Evolutionary conservation across 30 jellyfish, hydroid and myxozoan species (phyloP), one percentile per base, ranked within the genome.

Genomic region (Sanderia malayensis): DNA sequence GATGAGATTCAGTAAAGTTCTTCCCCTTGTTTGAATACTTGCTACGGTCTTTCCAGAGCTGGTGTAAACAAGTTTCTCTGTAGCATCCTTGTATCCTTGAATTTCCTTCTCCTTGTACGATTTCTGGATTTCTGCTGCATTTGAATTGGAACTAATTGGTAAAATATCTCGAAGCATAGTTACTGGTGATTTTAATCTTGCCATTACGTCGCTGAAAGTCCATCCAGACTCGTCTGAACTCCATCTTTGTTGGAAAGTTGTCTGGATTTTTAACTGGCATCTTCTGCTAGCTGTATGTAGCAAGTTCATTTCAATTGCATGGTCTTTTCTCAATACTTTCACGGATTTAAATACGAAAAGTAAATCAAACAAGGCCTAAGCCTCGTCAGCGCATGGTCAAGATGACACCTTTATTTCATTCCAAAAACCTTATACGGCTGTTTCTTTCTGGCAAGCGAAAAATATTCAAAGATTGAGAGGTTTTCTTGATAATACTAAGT

Each of bases 11-110:
- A 84, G 77, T 13, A 70, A 74, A 2, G 62, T 66, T 41, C 67
- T 46, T 1, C 89, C 89, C 23, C 81, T 77, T 52, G 70, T 73
- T 59, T 84, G 89, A n/a, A 84, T 67, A 33, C 88, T 70, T 23
- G 95, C 95, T 22, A 84, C 89, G 4, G 95, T 55, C 46, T 84
- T 84, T 23, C 71, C 77, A 15, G 83, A 61, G 41, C 62, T 62
- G 41, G 37, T 44, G 32, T 66, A 33, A 27, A 21, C 7, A 0
- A 8, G 69, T 47, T 49, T 57, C 53, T 73, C 46, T 31, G 53
- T 29, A 4, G 9, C 21, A 49, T 49, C 64, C 24, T 49, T 49
- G 25, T 4, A 49, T 18, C 64, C 64, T 49, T 37, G 52, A 37
- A 37, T 6, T 13, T 37, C 52, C 52, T 37, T 37, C 52, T 37